Evolutionary conservation across 1,140 invertebrate species (phyloP), one percentile per base, ranked within the genome.

Genomic region (Chlorops oryzae): DNA sequence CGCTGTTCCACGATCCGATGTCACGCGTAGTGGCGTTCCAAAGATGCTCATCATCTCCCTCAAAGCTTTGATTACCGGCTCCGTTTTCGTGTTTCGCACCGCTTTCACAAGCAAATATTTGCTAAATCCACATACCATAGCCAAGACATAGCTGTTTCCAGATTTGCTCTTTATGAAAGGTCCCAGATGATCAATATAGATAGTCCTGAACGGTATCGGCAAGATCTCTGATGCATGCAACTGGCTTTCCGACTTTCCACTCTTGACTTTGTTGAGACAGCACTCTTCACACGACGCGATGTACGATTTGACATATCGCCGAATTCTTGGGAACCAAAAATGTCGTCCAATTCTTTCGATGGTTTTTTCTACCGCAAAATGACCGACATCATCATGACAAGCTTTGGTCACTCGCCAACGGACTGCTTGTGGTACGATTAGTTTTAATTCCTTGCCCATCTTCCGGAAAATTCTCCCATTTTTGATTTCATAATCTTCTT

Each of bases 121-220:
- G 34, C 34, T 54, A 18, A 67, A 66, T 40, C 65, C 57, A 50
- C 69, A 50, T 42, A 69, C 74, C 1, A 77, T 44, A 1, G 69
- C 71, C 45, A 77, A 72, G 2, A 66, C 67, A 51, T 77, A 74
- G 39, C 58, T 60, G 63, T 77, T 73, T 15, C 54, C 40, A 1
- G n/a, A 51, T 22, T 71, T 70, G 5, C 53, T 39, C 38, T 71
- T 50, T 51, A 43, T 55, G 44, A 47, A 27, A n/a, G 64, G 61
- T 5, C 59, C 64, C 23, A 57, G 55, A 57, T 68, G 63, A 35
- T 69, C 62, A 15, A 68, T 54, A 45, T 64, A 59, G 7, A 62
- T n/a, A 0, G 52, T 59, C 6, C 46, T 6, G 46, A 70, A 65
- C 1, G 59, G 67, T 32, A 47, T 18, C 23, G 58, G 49, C 7